phyloP scores from a whole-genome alignment of 2,797 vertebrate species.

The Ctenopoma kingsleyae region DNA sequence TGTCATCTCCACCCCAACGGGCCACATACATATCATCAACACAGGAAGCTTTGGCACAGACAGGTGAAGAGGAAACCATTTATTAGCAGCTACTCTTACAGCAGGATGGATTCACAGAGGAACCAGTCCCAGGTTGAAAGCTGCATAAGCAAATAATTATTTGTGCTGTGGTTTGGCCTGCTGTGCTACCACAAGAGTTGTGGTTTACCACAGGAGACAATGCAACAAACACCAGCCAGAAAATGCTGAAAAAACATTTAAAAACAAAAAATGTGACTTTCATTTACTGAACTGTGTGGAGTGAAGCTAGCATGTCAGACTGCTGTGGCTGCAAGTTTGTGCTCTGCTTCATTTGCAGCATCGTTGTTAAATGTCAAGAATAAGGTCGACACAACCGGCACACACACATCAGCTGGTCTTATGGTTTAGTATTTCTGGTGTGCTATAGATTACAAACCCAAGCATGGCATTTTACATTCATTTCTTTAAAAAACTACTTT shows the following conservation, averaged over 20 bases:
- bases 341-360: slow-evolving; percentile 37
- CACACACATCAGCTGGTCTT: slow-evolving; percentile 40
- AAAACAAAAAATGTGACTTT: neutral
- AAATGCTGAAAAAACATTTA: neutral
- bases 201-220: slow-evolving; percentile 43
- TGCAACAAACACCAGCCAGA: slow-evolving; percentile 15
- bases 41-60: slow-evolving; percentile 72
- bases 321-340: slow-evolving; percentile 28
- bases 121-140: slow-evolving; percentile 54
- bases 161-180: slow-evolving; percentile 55
- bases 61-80: slow-evolving; percentile 74
- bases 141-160: slow-evolving; percentile 53
- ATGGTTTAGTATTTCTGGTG: slow-evolving; percentile 21
- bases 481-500: neutral
- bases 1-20: slow-evolving; percentile 70
- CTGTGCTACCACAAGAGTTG: slow-evolving; percentile 4
- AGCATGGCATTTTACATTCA: neutral
- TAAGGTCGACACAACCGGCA: slow-evolving; percentile 64
- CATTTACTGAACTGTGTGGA: neutral
- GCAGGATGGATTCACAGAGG: slow-evolving; percentile 51
- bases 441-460: slow-evolving; percentile 9
- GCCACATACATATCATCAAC: slow-evolving; percentile 77
- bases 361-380: slow-evolving; percentile 50
- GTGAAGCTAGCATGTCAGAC: neutral
- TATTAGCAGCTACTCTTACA: slow-evolving; percentile 64